A percentile compares a stretch with the other conserved stretches of the same genome.
These are phyloP conservation scores for Oreochromis spilurus DNA, from an alignment of 2,113 vertebrate genomes.

Conservation along the genomic window DNA sequence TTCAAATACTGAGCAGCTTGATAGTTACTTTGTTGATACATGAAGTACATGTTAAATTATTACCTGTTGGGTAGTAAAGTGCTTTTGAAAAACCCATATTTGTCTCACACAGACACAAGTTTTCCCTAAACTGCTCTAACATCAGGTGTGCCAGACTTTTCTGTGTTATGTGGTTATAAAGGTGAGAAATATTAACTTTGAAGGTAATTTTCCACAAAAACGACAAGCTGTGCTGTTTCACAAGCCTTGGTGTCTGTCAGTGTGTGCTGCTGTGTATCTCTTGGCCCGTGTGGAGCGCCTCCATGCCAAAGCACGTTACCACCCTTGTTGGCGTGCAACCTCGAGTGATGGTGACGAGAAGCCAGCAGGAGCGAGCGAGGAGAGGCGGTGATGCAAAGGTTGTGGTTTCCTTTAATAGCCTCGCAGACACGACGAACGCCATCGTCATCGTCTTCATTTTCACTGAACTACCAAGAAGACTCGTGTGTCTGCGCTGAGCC, in stretches of 20 bases:
- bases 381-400: background rate
- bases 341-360: background rate
- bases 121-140: background rate
- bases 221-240: background rate
- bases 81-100: background rate
- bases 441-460: slow-evolving; percentile 9
- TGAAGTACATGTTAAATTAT: background rate
- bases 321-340: background rate
- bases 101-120: background rate
- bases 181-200: background rate
- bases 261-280: background rate
- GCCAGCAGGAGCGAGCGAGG: background rate
- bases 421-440: background rate
- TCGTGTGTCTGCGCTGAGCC: background rate
- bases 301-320: background rate
- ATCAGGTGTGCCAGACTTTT: background rate
- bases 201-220: background rate
- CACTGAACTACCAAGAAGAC: background rate
- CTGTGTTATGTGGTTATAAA: background rate
- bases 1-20: background rate
- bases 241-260: background rate
- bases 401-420: slow-evolving; percentile 36
- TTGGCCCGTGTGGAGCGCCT: background rate
- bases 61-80: background rate
- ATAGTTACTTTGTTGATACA: background rate